Base-by-base conservation (phyloP, 2,888 invertebrate species). In the Ichneumoninae sp. region DNA sequence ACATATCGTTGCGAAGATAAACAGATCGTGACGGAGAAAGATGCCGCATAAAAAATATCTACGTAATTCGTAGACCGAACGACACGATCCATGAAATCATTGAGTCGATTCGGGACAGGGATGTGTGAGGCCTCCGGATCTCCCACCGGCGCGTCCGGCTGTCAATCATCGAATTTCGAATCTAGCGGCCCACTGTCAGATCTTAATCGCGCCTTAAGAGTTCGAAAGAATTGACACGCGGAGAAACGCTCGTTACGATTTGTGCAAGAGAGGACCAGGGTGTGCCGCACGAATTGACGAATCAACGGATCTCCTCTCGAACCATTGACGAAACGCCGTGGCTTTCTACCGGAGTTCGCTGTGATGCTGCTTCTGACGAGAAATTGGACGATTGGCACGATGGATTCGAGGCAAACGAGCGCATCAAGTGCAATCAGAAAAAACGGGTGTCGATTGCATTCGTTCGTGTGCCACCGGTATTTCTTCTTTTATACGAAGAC, bases 121-220 rank as follows among this genome's bases (percentile, higher is more conserved):
- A 40, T 44, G 19, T 22, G 44, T 81, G 71, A 60, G 47, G 54
- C 57, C 69, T 54, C 50, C 22, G 57, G 72, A 82, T 82, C 76
- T 81, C 69, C 82, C 72, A 70, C 76, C 80, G 78, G 66, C 68
- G 78, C 82, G 71, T 83, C 71, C 50, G 80, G 71, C 86, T 81
- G 87, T 86, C 86, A 85, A 87, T 85, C 86, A 86, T 74, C 72
- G 82, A 86, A 87, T 86, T 87, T 86, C 78, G 68, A 79, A 82
- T 80, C 81, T 81, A 82, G 79, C 80, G 77, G 71, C 62, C 86
- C 82, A 75, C 80, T 72, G 85, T 83, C 82, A 57, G 79, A 82
- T 78, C 44, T 57, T 70, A 82, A 79, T 70, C 70, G 81, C 79
- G 80, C 80, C 57, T 57, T 52, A 44, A 54, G 36, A 75, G 50